Percentiles rank a stretch among this genome's conserved stretches.
phyloP scores from a whole-genome alignment of 2,797 vertebrate genomes.

The Poecilia gillii region DNA sequence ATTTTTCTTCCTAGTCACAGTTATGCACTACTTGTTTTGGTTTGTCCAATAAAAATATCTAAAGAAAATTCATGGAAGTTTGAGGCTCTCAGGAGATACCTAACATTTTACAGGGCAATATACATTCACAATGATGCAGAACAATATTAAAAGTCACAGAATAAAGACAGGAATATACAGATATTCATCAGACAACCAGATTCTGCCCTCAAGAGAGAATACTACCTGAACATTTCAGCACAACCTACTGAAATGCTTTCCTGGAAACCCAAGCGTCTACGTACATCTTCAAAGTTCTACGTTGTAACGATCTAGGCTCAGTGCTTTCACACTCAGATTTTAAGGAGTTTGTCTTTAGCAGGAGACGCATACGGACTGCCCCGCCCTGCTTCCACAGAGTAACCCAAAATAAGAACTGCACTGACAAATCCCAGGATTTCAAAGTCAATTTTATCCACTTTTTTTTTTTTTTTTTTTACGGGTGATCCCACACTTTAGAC shows the following conservation, averaged over 20 bases:
- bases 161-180: background rate
- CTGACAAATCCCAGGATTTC: slow-evolving; percentile 42
- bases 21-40: background rate
- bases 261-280: background rate
- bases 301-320: background rate
- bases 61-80: background rate
- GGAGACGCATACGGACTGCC: background rate
- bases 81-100: background rate
- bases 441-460: slow-evolving; percentile 42
- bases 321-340: background rate
- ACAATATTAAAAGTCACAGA: background rate
- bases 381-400: slow-evolving; percentile 28
- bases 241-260: background rate
- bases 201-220: background rate
- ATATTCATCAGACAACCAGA: background rate
- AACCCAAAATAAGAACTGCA: slow-evolving; percentile 25
- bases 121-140: background rate
- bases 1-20: background rate
- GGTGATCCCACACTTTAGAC: slow-evolving; percentile 40
- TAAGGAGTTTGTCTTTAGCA: background rate
- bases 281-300: background rate
- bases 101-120: background rate
- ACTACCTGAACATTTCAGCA: background rate
- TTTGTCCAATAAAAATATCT: background rate
- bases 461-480: slow-evolving; percentile 40